phyloP scores from a whole-genome alignment of 2,113 vertebrate genomes.

The Orientallactaga bullata region DNA sequence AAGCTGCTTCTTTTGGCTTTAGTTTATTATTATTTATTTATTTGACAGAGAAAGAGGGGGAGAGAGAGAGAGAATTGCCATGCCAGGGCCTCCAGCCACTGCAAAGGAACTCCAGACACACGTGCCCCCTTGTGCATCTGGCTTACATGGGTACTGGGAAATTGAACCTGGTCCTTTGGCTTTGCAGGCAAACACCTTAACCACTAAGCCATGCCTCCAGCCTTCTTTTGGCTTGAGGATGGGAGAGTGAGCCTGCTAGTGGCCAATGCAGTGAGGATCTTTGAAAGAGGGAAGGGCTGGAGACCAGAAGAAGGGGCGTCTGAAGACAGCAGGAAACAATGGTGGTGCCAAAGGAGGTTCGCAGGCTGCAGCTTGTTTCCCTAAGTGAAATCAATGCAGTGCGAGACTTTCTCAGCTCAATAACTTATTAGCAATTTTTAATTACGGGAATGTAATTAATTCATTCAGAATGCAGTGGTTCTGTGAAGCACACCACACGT shows the following conservation, averaged over 20 bases:
- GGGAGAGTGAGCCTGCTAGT: background rate
- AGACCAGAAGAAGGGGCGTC: background rate
- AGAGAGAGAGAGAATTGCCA: too few species aligned
- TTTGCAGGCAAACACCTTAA: too few species aligned
- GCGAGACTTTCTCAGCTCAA: conserved; percentile 64
- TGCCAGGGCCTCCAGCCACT: too few species aligned
- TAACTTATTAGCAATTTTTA: conserved; percentile 80
- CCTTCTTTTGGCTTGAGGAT: background rate
- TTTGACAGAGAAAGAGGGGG: too few species aligned
- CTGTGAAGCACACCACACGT: conserved; percentile 8
- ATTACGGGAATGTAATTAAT: conserved; percentile 79
- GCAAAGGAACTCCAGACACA: too few species aligned
- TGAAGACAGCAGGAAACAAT: background rate
- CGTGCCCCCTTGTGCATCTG: too few species aligned
- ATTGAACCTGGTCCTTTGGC: too few species aligned
- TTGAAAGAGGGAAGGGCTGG: background rate
- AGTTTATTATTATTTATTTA: too few species aligned
- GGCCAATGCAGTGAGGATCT: fast-evolving
- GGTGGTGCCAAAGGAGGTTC: background rate
- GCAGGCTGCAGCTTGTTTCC: background rate
- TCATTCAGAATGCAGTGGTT: conserved; percentile 24
- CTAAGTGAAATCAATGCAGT: conserved; percentile 27
- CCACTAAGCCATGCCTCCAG: too few species aligned
- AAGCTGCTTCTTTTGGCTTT: background rate
- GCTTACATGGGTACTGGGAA: too few species aligned